These are phyloP conservation scores for Lepus europaeus DNA, from an alignment of 2,113 vertebrate species.

Conservation along the genomic window DNA sequence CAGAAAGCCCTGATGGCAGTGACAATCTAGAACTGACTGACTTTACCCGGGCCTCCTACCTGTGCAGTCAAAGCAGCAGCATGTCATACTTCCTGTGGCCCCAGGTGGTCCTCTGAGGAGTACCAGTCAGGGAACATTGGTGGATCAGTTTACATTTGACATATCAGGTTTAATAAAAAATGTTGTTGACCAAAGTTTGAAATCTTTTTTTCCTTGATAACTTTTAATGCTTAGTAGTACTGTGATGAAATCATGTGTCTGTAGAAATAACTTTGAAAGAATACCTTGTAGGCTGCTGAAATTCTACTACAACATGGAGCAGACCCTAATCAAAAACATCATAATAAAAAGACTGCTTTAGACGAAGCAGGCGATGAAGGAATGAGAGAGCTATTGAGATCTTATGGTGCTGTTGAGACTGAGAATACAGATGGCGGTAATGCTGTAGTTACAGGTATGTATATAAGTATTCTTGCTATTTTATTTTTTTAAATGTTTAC, in stretches of 20 bases:
- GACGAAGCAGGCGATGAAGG: slow-evolving; percentile 84
- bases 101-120: background rate
- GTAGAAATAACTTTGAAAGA: slow-evolving; percentile 58
- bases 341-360: slow-evolving; percentile 86
- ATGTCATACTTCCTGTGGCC: background rate
- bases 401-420: slow-evolving; percentile 52
- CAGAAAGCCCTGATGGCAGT: background rate
- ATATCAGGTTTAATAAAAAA: slow-evolving; percentile 46
- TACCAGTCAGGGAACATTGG: background rate
- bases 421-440: slow-evolving; percentile 26
- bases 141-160: background rate
- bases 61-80: background rate
- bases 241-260: slow-evolving; percentile 5
- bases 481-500: background rate
- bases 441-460: slow-evolving; percentile 77
- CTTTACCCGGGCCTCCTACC: background rate
- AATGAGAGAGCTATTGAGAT: slow-evolving; percentile 89
- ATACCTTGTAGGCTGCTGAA: slow-evolving; percentile 86
- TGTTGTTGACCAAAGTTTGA: slow-evolving; percentile 35
- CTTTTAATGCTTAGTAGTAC: slow-evolving; percentile 8
- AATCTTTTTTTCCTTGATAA: background rate
- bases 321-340: slow-evolving; percentile 84
- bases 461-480: background rate
- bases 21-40: background rate
- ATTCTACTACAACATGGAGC: slow-evolving; percentile 91